Base-by-base conservation (phyloP, 2,113 vertebrate genomes). In the Phocoena sinus region DNA sequence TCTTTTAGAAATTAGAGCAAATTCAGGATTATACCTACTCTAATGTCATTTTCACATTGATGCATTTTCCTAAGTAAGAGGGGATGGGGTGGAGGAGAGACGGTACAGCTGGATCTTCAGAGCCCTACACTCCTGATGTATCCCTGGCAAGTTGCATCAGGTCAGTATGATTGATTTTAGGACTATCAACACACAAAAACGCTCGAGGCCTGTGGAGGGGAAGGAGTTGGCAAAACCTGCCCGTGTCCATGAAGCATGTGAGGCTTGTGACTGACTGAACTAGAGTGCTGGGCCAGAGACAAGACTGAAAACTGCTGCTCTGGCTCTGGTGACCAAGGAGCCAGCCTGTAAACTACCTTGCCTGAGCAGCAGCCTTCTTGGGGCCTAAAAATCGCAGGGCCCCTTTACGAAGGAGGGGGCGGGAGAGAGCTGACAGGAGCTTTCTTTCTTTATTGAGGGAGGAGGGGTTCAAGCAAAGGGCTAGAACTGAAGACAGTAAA, bases 201-300 rank as follows among this genome's bases (percentile, higher is more conserved):
- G 5, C 60, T 50, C 3, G 4, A 18, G n/a, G 88, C 13, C 53
- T 5, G 6, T 25, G 17, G 47, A 86, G 38, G 71, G 77, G 26
- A 60, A 36, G 58, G 38, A 21, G 33, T 31, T 26, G 58, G 65
- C 74, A 84, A 79, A 58, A 82, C 68, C 83, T 36, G 38, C 56
- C 47, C 6, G 12, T 4, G 41, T 70, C 58, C 10, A 6, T 0
- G 36, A 25, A 56, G 47, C 0, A 0, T 1, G 58, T 56, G 50
- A 58, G 36, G 68, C 28, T 60, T 41, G 23, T 33, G 74, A n/a
- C n/a, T 21, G 47, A 79, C 4, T 5, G 23, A 81, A 44, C 20
- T 11, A 58, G 58, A 73, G 33, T 26, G 17, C 9, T 1, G 33
- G 47, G 74, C 20, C 9, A 14, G 17, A 63, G 20, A 76, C 36